These are phyloP conservation scores for Callosobruchus maculatus DNA, from an alignment of 2,888 invertebrate species.

Conservation along the genomic window DNA sequence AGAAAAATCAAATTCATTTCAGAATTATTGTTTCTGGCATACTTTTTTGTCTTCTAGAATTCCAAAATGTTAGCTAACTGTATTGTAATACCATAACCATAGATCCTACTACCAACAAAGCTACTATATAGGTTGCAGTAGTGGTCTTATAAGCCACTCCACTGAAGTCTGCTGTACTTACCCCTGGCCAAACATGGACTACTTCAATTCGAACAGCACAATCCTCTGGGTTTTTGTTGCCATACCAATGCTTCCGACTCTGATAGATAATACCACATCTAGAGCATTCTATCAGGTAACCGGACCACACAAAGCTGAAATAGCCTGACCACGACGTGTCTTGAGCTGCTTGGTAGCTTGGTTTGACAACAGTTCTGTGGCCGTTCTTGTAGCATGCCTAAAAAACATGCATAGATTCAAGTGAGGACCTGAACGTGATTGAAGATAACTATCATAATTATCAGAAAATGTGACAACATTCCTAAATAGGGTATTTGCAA, in stretches of 20 bases:
- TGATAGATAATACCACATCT: conserved; percentile 69
- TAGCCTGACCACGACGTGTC: conserved; percentile 63
- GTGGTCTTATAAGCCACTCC: conserved; percentile 28
- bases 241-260: conserved; percentile 77
- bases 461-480: no score
- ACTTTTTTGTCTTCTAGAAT: no score
- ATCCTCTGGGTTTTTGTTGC: conserved; percentile 70
- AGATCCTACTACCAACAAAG: background rate
- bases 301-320: conserved; percentile 74
- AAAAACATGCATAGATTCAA: no score
- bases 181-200: conserved; percentile 67
- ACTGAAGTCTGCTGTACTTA: conserved; percentile 33
- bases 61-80: no score
- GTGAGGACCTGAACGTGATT: no score
- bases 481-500: no score
- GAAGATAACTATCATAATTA: no score
- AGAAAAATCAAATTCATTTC: no score
- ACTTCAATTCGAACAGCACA: conserved; percentile 63
- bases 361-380: conserved; percentile 57
- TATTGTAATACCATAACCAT: no score
- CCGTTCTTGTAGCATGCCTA: conserved; percentile 46
- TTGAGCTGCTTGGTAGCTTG: conserved; percentile 48
- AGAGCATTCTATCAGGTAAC: conserved; percentile 73
- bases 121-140: background rate
- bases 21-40: no score